phyloP scores from a whole-genome alignment of 2,113 vertebrate genomes.

The Cynopterus brachyotis region DNA sequence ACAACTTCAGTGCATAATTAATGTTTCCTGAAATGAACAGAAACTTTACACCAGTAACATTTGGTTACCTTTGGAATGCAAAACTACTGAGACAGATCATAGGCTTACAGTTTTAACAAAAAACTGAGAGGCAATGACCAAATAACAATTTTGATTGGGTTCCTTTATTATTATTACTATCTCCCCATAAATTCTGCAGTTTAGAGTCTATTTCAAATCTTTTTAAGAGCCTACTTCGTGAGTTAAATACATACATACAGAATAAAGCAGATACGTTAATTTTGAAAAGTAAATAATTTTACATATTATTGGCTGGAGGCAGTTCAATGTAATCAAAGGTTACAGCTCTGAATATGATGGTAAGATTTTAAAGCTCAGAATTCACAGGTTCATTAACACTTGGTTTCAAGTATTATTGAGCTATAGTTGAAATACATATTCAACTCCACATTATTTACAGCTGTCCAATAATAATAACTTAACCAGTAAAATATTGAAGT shows the following conservation, averaged over 20 bases:
- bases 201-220: neutral
- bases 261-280: slow-evolving; percentile 44
- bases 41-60: neutral
- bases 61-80: neutral
- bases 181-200: neutral
- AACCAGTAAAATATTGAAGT: neutral
- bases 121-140: neutral
- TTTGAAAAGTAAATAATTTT: slow-evolving; percentile 60
- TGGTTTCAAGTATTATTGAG: slow-evolving; percentile 23
- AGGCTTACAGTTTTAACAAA: neutral
- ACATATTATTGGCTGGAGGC: slow-evolving; percentile 48
- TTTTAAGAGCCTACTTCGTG: neutral
- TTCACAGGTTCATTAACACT: slow-evolving; percentile 54
- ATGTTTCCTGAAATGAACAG: neutral
- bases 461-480: neutral
- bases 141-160: neutral
- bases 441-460: neutral
- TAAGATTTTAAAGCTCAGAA: slow-evolving; percentile 36
- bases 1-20: neutral
- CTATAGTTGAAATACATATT: neutral
- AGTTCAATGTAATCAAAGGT: slow-evolving; percentile 65
- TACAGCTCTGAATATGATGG: slow-evolving; percentile 30
- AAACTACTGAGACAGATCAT: neutral
- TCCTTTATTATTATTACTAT: neutral
- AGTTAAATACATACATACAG: slow-evolving; percentile 35